phyloP scores from a whole-genome alignment of 2,888 invertebrate species.

The Elysia crispata region DNA sequence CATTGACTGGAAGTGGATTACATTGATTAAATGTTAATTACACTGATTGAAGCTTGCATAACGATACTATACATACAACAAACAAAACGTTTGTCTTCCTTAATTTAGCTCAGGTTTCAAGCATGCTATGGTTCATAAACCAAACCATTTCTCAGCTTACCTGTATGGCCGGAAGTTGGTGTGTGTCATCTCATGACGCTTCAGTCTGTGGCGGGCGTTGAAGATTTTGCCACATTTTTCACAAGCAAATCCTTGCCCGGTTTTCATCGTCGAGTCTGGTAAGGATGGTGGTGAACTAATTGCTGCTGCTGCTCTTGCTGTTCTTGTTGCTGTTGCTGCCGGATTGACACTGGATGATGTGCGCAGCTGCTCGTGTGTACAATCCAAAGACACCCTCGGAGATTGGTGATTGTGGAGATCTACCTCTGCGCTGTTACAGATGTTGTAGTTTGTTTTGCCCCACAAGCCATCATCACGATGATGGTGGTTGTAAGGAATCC shows the following conservation, averaged over 20 bases:
- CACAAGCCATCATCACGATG: too few species aligned
- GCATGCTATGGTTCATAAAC: too few species aligned
- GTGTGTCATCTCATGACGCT: slow-evolving; percentile 45
- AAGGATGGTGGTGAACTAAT: slow-evolving; percentile 13
- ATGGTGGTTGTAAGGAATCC: too few species aligned
- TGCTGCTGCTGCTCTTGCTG: slow-evolving; percentile 1
- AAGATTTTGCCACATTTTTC: slow-evolving; percentile 35
- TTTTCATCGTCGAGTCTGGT: slow-evolving; percentile 30
- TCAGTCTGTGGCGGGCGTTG: slow-evolving; percentile 42
- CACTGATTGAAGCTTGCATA: too few species aligned
- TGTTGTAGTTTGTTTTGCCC: neutral
- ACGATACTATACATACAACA: too few species aligned
- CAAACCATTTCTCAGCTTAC: neutral
- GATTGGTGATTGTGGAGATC: neutral
- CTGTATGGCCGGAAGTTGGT: slow-evolving; percentile 35
- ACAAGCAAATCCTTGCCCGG: slow-evolving; percentile 19
- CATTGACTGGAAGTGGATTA: too few species aligned
- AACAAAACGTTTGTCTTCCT: too few species aligned
- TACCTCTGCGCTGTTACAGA: neutral
- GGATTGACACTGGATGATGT: neutral
- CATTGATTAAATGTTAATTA: too few species aligned
- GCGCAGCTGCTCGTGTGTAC: too few species aligned
- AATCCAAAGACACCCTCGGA: neutral
- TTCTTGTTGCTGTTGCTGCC: neutral
- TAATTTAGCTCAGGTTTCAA: too few species aligned